Percentiles rank a stretch among this genome's conserved stretches.
These are phyloP conservation scores for Trichomycterus rosablanca DNA, from an alignment of 2,113 vertebrate genomes.

Conservation along the genomic window DNA sequence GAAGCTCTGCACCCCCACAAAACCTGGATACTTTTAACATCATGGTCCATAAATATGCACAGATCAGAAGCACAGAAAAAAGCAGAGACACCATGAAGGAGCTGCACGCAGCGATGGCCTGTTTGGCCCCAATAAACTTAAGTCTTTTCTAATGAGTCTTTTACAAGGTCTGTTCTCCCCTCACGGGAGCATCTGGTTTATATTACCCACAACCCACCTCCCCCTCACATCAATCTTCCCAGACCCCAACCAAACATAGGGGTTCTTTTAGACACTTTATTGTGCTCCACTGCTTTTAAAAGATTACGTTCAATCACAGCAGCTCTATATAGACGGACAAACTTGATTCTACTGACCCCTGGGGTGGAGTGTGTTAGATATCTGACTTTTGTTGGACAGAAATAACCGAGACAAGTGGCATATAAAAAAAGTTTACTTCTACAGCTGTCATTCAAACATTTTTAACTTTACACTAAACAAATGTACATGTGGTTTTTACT, in stretches of 20 bases:
- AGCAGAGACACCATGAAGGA: constrained; percentile 34
- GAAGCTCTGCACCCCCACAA: too few species aligned
- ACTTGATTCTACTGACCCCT: background rate
- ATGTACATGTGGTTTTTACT: background rate
- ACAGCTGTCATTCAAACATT: too few species aligned
- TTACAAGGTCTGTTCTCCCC: constrained; percentile 58
- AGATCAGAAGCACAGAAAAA: constrained; percentile 43
- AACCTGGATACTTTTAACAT: too few species aligned
- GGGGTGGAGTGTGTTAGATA: too few species aligned
- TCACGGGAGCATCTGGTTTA: constrained; percentile 60
- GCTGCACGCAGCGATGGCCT: constrained; percentile 41
- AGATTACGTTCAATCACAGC: too few species aligned
- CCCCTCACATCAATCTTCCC: constrained; percentile 35
- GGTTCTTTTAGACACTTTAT: background rate
- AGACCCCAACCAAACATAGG: background rate
- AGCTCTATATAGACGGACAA: background rate
- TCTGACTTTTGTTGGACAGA: background rate
- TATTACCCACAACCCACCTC: constrained; percentile 59
- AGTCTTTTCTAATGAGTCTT: constrained; percentile 61
- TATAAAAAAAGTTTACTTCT: background rate
- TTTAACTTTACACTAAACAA: constrained; percentile 12
- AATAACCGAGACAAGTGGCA: background rate
- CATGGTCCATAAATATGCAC: too few species aligned
- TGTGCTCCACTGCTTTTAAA: background rate
- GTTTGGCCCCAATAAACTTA: constrained; percentile 44